Evolutionary conservation across 2,797 vertebrate species (phyloP), one percentile per base, ranked within the genome.

Genomic region (Philypnodon macrostomus): DNA sequence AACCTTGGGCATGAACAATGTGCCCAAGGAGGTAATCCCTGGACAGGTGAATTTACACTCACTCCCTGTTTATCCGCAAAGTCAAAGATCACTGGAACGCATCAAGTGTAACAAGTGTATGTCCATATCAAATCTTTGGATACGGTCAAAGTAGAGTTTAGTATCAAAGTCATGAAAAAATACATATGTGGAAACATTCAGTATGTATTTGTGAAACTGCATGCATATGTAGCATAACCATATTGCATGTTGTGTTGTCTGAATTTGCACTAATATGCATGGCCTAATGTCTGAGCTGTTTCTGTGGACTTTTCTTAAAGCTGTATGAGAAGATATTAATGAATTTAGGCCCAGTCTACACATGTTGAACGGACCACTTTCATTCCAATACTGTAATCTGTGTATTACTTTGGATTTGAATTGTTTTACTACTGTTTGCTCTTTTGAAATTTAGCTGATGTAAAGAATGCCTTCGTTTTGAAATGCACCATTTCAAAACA

Each of bases 11-110:
- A 86, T 89, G 41, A 87, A 90, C 64, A 80, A 88, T 80, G 83
- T 90, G 66, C 89, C 90, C 79, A 91, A 90, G 85, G 90, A 91
- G 74, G 88, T 91, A 54, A 92, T 92, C 71, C 90, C 90, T 75
- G 90, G 90, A 88, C 90, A 92, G 90, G 90, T 91, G 84, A 91
- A 69, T 73, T 48, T 52, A 41, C 21, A 52, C 21, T 54, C 60
- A 27, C 18, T 53, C 30, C 4, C 37, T 45, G 36, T 61, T 50
- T 45, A 23, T 33, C 53, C 35, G 36, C 39, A 30, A 63, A 52
- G 32, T 24, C 30, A 29, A 24, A 47, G 32, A 47, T n/a, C 31
- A 34, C 31, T 47, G 31, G 31, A 47, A 47, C 9, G 15, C 30
- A 47, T 21, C 44, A 33, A 33, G 18, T 47, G 44, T 47, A 47